Conservation (phyloP, 1,140 invertebrate genomes). For the Aphelinus certus region DNA sequence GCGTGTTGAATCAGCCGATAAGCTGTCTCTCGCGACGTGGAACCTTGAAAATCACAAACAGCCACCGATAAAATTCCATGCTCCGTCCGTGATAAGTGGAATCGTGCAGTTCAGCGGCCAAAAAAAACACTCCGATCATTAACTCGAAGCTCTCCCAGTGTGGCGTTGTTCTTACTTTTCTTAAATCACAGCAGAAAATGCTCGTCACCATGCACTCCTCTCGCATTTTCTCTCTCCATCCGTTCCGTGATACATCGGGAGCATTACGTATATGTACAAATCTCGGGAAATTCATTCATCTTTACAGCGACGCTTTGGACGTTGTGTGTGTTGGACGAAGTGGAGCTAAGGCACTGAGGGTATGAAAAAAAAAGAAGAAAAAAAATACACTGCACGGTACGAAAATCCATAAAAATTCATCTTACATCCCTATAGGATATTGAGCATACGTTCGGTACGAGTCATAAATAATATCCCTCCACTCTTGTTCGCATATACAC, state of each 20-base stretch:
- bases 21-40: no score
- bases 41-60: no score
- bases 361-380: not conserved
- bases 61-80: no score
- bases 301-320: not conserved
- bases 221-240: conserved; percentile 21
- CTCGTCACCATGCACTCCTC: not conserved
- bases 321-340: not conserved
- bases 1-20: no score
- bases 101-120: no score
- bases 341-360: not conserved
- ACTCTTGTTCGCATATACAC: no score
- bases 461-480: no score
- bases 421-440: no score
- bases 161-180: conserved; percentile 16
- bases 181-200: conserved; percentile 29
- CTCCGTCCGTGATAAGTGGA: no score
- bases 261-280: conserved; percentile 31
- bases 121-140: no score
- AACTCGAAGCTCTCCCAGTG: not conserved
- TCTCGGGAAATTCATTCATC: conserved; percentile 9
- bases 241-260: not conserved
- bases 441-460: no score
- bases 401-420: conserved; percentile 4
- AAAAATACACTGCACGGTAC: not conserved